Evolutionary conservation across 1,140 invertebrate species (phyloP).

Genomic region (Formica exsecta): DNA sequence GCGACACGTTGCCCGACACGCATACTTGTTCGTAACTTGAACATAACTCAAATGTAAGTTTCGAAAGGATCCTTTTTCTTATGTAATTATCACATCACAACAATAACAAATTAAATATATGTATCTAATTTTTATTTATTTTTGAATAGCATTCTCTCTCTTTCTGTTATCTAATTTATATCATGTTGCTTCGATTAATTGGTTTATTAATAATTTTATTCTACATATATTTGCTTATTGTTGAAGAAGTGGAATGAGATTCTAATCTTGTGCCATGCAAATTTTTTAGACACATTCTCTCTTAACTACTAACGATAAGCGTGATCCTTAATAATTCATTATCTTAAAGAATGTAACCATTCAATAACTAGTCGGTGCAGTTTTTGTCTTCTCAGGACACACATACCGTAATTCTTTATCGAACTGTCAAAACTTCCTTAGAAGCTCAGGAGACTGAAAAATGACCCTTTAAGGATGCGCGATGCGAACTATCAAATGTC

Average conservation of each 20-base stretch:
- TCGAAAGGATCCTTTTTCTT: background rate
- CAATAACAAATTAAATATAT: background rate
- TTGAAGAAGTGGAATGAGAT: background rate
- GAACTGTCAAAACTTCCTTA: conserved; percentile 73
- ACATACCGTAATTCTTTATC: conserved; percentile 66
- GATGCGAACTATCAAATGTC: conserved; percentile 70
- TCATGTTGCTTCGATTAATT: too few relatives aligned
- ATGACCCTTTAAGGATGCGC: conserved; percentile 68
- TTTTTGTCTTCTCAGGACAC: background rate
- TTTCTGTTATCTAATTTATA: too few relatives aligned
- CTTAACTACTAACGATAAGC: background rate
- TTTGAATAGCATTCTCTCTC: too few relatives aligned
- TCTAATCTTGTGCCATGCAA: background rate
- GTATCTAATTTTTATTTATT: background rate
- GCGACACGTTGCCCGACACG: conserved; percentile 49
- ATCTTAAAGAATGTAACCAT: background rate
- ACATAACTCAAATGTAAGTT: background rate
- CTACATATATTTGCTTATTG: background rate
- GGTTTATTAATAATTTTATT: background rate
- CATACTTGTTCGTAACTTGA: conserved; percentile 4
- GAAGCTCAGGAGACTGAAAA: conserved; percentile 66
- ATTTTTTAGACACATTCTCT: background rate
- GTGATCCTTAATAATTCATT: background rate
- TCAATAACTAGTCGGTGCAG: background rate
- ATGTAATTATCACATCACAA: background rate